Evolutionary conservation across 2,113 vertebrate species (phyloP).

Genomic region (Microcebus murinus): DNA sequence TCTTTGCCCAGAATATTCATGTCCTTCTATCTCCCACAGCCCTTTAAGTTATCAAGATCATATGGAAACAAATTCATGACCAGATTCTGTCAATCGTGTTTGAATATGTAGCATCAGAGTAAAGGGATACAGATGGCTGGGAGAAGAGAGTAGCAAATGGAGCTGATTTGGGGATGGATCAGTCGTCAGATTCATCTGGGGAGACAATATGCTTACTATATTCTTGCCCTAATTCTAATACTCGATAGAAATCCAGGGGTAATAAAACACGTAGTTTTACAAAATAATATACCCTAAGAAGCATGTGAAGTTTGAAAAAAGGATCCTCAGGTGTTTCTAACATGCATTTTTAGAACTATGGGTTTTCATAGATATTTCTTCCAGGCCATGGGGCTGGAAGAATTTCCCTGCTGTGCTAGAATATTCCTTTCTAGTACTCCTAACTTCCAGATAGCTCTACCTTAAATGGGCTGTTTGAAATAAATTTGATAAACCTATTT

Average conservation of each 20-base stretch:
- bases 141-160: neutral
- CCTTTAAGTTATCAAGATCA: neutral
- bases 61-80: neutral
- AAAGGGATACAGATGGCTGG: neutral
- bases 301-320: neutral
- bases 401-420: neutral
- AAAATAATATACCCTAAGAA: neutral
- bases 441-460: accelerated
- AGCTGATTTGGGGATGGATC: neutral
- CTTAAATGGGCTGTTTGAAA: neutral
- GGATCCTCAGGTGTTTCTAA: neutral
- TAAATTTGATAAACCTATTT: neutral
- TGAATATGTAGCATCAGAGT: neutral
- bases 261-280: neutral
- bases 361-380: neutral
- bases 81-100: neutral
- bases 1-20: neutral
- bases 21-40: neutral
- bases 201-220: neutral
- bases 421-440: neutral
- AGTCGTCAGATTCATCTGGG: neutral
- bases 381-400: neutral
- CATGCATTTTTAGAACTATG: neutral
- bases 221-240: neutral
- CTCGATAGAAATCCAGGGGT: neutral